Conservation (phyloP, 2,888 invertebrate genomes). For the Drosophila stalkeri region DNA sequence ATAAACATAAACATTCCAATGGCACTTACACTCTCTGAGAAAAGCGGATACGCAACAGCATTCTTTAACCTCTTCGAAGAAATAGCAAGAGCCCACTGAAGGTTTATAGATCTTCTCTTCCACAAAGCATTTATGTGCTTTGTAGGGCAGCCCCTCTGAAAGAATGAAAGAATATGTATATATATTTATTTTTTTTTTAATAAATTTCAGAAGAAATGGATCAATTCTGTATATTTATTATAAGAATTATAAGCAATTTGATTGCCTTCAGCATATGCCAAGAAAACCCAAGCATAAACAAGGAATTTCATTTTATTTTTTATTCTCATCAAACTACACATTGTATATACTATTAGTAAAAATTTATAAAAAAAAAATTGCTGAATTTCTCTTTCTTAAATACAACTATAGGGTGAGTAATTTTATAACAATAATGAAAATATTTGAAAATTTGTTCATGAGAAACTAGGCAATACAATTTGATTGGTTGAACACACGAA, state of each 20-base stretch:
- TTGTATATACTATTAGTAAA: background rate
- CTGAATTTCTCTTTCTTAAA: background rate
- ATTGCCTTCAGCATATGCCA: no score
- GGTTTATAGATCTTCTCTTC: slow-evolving; percentile 82
- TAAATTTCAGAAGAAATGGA: background rate
- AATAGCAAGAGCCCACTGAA: slow-evolving; percentile 83
- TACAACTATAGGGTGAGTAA: background rate
- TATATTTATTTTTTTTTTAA: background rate
- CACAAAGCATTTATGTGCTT: slow-evolving; percentile 85
- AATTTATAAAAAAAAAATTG: background rate
- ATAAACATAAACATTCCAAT: slow-evolving; percentile 11
- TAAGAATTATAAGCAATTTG: background rate
- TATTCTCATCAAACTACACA: no score
- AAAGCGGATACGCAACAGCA: slow-evolving; percentile 83
- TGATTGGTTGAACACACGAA: slow-evolving; percentile 11
- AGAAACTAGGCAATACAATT: background rate
- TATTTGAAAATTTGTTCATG: slow-evolving; percentile 6
- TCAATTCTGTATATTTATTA: background rate
- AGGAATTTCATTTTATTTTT: no score
- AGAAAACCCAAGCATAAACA: no score
- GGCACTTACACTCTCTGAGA: slow-evolving; percentile 83
- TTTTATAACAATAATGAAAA: background rate
- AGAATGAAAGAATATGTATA: slow-evolving; percentile 9
- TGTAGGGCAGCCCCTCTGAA: slow-evolving; percentile 85
- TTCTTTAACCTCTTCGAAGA: slow-evolving; percentile 83